These are phyloP conservation scores for Petrophora chlorosata DNA, from an alignment of 2,888 invertebrate species.

Conservation along the genomic window DNA sequence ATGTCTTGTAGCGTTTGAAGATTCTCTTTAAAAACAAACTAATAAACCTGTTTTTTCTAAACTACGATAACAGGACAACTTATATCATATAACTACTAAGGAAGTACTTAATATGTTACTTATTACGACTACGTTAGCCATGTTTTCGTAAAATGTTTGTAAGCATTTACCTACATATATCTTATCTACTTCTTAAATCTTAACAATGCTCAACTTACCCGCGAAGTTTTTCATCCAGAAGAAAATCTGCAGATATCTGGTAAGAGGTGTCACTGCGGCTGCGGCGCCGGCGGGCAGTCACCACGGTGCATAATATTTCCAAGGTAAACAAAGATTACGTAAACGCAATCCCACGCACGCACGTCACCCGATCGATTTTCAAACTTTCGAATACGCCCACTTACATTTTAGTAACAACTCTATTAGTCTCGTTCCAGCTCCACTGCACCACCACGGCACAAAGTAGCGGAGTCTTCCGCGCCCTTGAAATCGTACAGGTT, in stretches of 20 bases:
- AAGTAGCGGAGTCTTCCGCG: slow-evolving; percentile 61
- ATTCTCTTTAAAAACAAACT: too few relatives aligned
- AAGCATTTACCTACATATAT: slow-evolving; percentile 22
- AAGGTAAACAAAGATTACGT: slow-evolving; percentile 84
- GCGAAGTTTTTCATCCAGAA: slow-evolving; percentile 32
- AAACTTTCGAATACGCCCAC: slow-evolving; percentile 83
- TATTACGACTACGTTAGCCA: background rate
- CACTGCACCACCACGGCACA: slow-evolving; percentile 67
- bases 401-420: slow-evolving; percentile 65
- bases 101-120: too few relatives aligned
- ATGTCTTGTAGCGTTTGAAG: too few relatives aligned
- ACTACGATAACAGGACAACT: too few relatives aligned
- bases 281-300: slow-evolving; percentile 56
- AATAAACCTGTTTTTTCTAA: too few relatives aligned
- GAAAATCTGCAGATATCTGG: slow-evolving; percentile 33
- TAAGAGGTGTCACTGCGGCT: slow-evolving; percentile 53
- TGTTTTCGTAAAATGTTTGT: background rate
- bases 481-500: slow-evolving; percentile 82
- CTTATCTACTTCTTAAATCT: slow-evolving; percentile 6
- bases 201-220: slow-evolving; percentile 45
- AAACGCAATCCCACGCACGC: slow-evolving; percentile 82
- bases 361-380: slow-evolving; percentile 82
- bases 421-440: slow-evolving; percentile 59
- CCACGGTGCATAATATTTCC: slow-evolving; percentile 79
- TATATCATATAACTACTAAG: too few relatives aligned